Base-by-base conservation (phyloP, 2,888 invertebrate species). In the Apamea epomidion region DNA sequence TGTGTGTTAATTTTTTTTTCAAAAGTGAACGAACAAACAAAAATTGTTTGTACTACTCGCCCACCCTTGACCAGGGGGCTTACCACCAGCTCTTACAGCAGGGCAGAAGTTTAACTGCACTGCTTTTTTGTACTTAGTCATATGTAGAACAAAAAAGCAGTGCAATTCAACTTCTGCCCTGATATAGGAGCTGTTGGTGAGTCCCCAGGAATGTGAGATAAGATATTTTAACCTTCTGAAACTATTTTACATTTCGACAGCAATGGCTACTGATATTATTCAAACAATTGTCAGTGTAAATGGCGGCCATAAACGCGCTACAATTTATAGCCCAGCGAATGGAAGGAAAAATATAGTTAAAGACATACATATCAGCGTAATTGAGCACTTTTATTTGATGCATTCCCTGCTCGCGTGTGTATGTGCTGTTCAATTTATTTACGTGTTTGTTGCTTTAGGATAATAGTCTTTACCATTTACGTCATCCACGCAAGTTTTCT, bases 241-340 rank as follows among this genome's bases (percentile, higher is more conserved):
- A 45, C 29, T 65, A 1, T 29, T 60, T 67, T 74, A 5, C 21
- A 45, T 14, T 64, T 14, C 16, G 68, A 12, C 42, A 58, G 0
- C 12, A 32, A 45, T 70, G 12, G 58, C 60, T 62, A 54, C 48
- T 76, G 48, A 76, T 78, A 78, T 77, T 75, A 80, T 75, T 80
- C 67, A 76, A 88, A 88, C 74, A 80, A 82, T 86, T 85, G 69
- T 68, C 51, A 48, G 62, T 73, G 76, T 76, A 74, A 78, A 80
- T 78, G 74, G 65, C 21, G 58, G 37, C 16, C 42, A 72, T 74
- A 88, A 78, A 76, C 32, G 48, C 45, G 25, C n/a, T 32, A 72
- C 37, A 69, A 68, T 74, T 77, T 69, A 86, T 81, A 64, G 14
- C 10, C 32, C 18, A 75, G 16, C 8, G 8, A 58, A 29, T 76